Evolutionary conservation across 2,113 vertebrate genomes (phyloP), one percentile per base, ranked within the genome.

Genomic region (Cryptomyrus ogoouensis): DNA sequence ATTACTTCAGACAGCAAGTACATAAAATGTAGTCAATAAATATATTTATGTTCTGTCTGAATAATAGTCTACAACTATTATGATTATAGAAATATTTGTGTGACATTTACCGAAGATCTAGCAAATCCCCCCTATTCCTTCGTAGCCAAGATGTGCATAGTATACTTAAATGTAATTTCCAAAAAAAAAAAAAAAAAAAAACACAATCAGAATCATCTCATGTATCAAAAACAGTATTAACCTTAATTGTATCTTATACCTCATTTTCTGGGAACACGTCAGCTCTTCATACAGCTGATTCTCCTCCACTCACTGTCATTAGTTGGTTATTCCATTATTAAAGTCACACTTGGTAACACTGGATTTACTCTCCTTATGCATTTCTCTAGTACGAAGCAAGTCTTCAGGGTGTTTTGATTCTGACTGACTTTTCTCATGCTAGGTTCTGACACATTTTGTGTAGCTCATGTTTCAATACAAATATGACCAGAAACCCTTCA

Each of bases 61-160:
- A 84, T n/a, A 92, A 92, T 90, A 50, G 44, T 90, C 87, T 87
- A 19, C 46, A 85, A 50, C 46, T 52, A 90, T 53, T 53, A 66
- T 90, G 91, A 77, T 70, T 92, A 90, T 91, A 90, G 89, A 85
- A 87, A 83, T 86, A 89, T 46, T 91, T 88, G 89, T 85, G 87
- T 70, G 83, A 91, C 88, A 92, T 90, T 90, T 89, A 89, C 87
- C 90, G 86, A 80, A 89, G 83, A 93, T 92, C 92, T 92, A 49
- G 62, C 42, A 31, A 44, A 87, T 88, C 87, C 88, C 27, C 58
- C n/a, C 46, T 56, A 42, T 42, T 84, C 70, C 15, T 42, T 19
- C 31, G 12, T 27, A 39, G 86, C 86, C 50, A 84, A 44, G 44
- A 84, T 85, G 42, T 85, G 46, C 24, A 4, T 3, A 27, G 0